phyloP scores from a whole-genome alignment of 2,888 invertebrate genomes.

The Hylaea fasciaria region DNA sequence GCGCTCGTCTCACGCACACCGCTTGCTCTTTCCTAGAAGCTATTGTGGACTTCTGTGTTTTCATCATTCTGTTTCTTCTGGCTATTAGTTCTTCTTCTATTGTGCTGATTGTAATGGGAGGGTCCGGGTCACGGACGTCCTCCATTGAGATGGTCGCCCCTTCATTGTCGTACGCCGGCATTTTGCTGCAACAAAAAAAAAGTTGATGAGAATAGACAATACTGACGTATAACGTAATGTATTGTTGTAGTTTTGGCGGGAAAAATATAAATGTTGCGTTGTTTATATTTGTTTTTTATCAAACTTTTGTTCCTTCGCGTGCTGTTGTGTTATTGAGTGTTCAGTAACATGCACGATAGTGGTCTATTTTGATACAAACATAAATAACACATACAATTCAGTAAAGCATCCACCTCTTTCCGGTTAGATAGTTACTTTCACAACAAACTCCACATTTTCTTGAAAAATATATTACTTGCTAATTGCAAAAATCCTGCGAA shows the following conservation, averaged over 20 bases:
- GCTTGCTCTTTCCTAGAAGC: slow-evolving; percentile 91
- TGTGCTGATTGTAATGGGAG: slow-evolving; percentile 63
- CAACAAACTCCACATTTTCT: too few relatives aligned
- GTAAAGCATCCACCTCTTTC: too few relatives aligned
- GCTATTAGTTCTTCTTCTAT: slow-evolving; percentile 66
- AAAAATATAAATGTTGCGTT: not conserved
- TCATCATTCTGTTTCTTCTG: slow-evolving; percentile 67
- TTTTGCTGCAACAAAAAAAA: slow-evolving; percentile 46
- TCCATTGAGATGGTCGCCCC: slow-evolving; percentile 80
- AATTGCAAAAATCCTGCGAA: too few relatives aligned
- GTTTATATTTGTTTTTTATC: too few relatives aligned
- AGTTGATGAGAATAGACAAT: slow-evolving; percentile 6
- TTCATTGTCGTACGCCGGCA: slow-evolving; percentile 81
- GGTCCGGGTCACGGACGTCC: slow-evolving; percentile 65
- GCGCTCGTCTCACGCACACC: slow-evolving; percentile 92
- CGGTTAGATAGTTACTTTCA: too few relatives aligned
- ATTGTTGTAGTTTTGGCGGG: not conserved
- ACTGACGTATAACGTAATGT: not conserved
- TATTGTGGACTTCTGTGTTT: slow-evolving; percentile 88
- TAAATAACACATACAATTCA: too few relatives aligned
- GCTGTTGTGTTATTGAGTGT: too few relatives aligned
- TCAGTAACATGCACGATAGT: too few relatives aligned
- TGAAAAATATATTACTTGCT: too few relatives aligned
- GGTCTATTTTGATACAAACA: too few relatives aligned
- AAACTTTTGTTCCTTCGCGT: too few relatives aligned